Percentiles rank a stretch among this genome's conserved stretches.
Evolutionary conservation across 1,140 invertebrate species (phyloP).

Genomic region (Drosophila oshimai): DNA sequence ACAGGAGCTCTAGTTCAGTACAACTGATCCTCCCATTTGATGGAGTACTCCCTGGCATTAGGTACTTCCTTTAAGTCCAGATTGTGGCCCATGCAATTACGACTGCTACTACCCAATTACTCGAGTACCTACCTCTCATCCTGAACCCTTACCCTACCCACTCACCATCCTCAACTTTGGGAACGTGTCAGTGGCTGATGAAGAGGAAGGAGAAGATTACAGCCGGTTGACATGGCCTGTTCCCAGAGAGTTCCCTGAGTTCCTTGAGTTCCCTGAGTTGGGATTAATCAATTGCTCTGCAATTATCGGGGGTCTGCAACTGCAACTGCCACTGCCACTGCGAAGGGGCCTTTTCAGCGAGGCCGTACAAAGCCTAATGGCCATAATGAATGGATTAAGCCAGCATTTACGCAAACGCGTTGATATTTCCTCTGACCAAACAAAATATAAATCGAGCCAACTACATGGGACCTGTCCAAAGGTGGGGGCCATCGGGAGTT

Average conservation of each 20-base stretch:
- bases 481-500: not conserved
- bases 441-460: conserved; percentile 77
- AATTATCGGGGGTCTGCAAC: conserved; percentile 17
- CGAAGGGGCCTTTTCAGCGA: not conserved
- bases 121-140: too few relatives aligned
- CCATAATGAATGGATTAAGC: conserved; percentile 76
- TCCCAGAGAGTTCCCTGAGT: too few relatives aligned
- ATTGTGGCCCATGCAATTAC: conserved; percentile 20
- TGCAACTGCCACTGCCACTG: too few relatives aligned
- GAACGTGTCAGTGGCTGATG: conserved; percentile 30
- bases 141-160: not conserved
- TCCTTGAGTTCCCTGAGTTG: too few relatives aligned
- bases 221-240: conserved; percentile 31
- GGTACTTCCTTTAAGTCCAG: not conserved
- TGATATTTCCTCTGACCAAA: conserved; percentile 75
- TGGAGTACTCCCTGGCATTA: not conserved
- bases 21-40: not conserved
- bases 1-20: not conserved
- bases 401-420: conserved; percentile 75
- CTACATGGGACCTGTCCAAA: conserved; percentile 38
- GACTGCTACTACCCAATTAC: conserved; percentile 25
- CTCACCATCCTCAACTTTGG: not conserved
- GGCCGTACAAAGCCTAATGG: conserved; percentile 68
- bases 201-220: conserved; percentile 22
- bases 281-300: conserved; percentile 43